These are phyloP conservation scores for Caenorhabditis angaria DNA, from an alignment of 2,888 invertebrate genomes.

Conservation along the genomic window DNA sequence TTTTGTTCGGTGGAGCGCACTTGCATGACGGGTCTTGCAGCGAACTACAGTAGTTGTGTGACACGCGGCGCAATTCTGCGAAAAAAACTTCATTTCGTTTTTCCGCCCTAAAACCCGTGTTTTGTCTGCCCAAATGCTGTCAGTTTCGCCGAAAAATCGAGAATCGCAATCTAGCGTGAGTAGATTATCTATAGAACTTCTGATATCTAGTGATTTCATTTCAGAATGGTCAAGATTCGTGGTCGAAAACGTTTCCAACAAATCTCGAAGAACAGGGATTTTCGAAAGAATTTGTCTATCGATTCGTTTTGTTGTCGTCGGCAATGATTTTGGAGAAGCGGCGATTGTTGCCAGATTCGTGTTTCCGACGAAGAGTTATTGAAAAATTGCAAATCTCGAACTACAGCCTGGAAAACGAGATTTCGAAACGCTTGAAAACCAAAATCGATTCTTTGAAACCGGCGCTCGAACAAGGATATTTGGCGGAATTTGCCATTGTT, in stretches of 20 bases:
- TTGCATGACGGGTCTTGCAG: too few relatives aligned
- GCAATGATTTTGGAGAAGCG: slow-evolving; percentile 34
- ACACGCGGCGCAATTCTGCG: too few relatives aligned
- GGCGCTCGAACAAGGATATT: slow-evolving; percentile 13
- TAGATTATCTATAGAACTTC: too few relatives aligned
- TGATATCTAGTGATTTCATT: too few relatives aligned
- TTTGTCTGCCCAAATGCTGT: too few relatives aligned
- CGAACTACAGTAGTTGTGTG: too few relatives aligned
- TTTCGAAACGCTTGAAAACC: background rate
- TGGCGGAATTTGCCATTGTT: slow-evolving; percentile 29
- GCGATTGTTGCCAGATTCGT: slow-evolving; percentile 10
- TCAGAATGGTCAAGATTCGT: background rate
- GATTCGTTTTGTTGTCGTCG: slow-evolving; percentile 16
- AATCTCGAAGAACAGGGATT: slow-evolving; percentile 8
- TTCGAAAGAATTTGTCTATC: slow-evolving; percentile 14
- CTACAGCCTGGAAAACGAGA: slow-evolving; percentile 13
- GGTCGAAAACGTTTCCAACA: slow-evolving; percentile 17
- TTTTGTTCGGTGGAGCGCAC: too few relatives aligned
- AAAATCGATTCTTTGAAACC: slow-evolving; percentile 16
- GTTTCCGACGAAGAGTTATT: slow-evolving; percentile 20
- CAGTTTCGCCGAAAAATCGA: too few relatives aligned
- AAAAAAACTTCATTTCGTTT: too few relatives aligned
- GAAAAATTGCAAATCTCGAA: slow-evolving; percentile 14
- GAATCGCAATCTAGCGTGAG: too few relatives aligned
- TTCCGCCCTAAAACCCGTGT: too few relatives aligned